A percentile compares a stretch with the other conserved stretches of the same genome.
Evolutionary conservation across 2,888 invertebrate genomes (phyloP).

Genomic region (Cordilura impudica): DNA sequence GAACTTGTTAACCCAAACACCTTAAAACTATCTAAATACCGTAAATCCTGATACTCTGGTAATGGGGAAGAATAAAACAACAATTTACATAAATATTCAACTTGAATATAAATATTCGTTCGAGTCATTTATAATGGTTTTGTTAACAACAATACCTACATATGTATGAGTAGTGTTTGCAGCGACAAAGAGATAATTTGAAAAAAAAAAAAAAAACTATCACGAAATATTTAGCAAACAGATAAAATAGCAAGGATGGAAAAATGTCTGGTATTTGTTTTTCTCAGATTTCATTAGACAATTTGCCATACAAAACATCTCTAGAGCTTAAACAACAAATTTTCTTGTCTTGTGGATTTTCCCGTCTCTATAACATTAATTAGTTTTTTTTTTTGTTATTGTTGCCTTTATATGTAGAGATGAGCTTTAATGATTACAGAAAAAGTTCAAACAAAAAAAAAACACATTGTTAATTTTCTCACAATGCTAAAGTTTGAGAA

Average conservation of each 20-base stretch:
- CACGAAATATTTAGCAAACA: slow-evolving; percentile 26
- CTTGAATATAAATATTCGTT: slow-evolving; percentile 12
- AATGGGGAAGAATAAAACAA: slow-evolving; percentile 11
- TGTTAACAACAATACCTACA: neutral
- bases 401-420: neutral
- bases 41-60: slow-evolving; percentile 34
- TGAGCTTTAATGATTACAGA: neutral
- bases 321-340: neutral
- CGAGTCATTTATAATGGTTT: slow-evolving; percentile 36
- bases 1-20: slow-evolving; percentile 49
- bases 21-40: slow-evolving; percentile 38
- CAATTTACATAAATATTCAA: slow-evolving; percentile 51
- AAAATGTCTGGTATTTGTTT: neutral
- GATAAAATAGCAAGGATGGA: slow-evolving; percentile 8
- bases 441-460: neutral
- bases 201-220: slow-evolving; percentile 19
- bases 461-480: neutral
- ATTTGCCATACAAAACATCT: neutral
- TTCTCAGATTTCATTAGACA: neutral
- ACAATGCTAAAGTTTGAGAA: neutral
- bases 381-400: neutral
- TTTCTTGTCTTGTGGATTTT: neutral
- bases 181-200: neutral
- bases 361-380: neutral
- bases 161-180: neutral